These are phyloP conservation scores for Eospalax fontanierii DNA, from an alignment of 2,797 vertebrate species.

Conservation along the genomic window DNA sequence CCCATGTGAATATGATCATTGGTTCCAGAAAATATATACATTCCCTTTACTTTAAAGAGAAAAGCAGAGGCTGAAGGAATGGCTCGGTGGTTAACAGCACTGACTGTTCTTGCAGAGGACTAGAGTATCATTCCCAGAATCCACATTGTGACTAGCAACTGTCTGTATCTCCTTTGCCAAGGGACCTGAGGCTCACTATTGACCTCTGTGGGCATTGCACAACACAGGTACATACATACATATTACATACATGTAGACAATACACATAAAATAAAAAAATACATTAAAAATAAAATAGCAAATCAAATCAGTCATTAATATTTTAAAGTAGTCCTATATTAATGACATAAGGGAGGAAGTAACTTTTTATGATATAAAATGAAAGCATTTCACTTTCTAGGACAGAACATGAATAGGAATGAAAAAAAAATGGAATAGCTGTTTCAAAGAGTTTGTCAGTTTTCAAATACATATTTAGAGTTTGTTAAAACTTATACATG, in stretches of 20 bases:
- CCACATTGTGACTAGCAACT: too few relatives aligned
- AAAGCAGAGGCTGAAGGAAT: background rate
- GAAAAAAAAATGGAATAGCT: conserved; percentile 3
- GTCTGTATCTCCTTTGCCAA: too few relatives aligned
- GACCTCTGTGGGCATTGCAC: too few relatives aligned
- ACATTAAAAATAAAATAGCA: background rate
- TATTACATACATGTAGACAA: too few relatives aligned
- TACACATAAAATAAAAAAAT: too few relatives aligned
- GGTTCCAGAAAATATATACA: conserved; percentile 41
- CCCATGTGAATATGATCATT: background rate
- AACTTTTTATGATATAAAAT: background rate
- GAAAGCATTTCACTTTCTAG: background rate
- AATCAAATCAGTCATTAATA: background rate
- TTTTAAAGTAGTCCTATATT: background rate
- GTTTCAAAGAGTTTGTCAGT: conserved; percentile 4
- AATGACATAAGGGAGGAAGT: background rate
- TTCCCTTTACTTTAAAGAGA: background rate
- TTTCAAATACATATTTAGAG: background rate
- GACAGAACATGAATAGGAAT: background rate
- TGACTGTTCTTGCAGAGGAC: too few relatives aligned
- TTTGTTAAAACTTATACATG: background rate
- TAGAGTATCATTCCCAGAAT: too few relatives aligned
- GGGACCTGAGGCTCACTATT: too few relatives aligned
- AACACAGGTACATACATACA: too few relatives aligned
- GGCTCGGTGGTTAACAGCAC: too few relatives aligned